Base-by-base conservation (phyloP, 1,140 invertebrate species). In the Aphelenchoides besseyi region DNA sequence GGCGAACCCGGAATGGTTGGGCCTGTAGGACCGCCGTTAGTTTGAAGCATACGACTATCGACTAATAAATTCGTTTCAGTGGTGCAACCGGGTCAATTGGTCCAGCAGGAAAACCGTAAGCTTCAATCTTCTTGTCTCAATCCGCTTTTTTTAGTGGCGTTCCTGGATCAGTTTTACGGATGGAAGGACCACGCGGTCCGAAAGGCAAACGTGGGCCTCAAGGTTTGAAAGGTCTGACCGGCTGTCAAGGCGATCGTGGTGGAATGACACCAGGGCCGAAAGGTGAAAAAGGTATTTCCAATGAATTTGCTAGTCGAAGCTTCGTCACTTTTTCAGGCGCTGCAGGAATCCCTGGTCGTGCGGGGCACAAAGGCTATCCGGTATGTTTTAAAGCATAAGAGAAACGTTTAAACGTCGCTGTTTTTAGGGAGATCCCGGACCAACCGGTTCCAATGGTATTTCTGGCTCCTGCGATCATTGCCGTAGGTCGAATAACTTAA, bases 1-100 rank as follows among this genome's bases (percentile, higher is more conserved):
- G 63, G 63, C 30, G 63, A 66, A 53, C 59, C 59, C 30, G 59
- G 59, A 30, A 61, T 61, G 59, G 59, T 61, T 35, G 59, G 59
- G 1, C 59, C 59, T 16, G 59, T 48, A 48, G 23, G 12, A 48
- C 41, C 12, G 23, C 41, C 41, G 41, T 23, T 48, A 16, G 12
- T 23, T 23, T 48, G n/a, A n/a, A n/a, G n/a, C n/a, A n/a, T n/a
- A n/a, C 41, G 12, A 12, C 41, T 48, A 12, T 48, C 41, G 23
- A 12, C 41, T 23, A 16, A 12, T 48, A 23, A 30, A n/a, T 37
- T 66, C n/a, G n/a, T n/a, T n/a, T n/a, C n/a, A 23, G 12, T n/a
- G 63, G 63, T 36, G 28, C 63, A 66, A 37, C 63, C 3, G 63
- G 63, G 16, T 9, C 32, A n/a, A 66, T 33, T 2, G 59, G 59